These are phyloP conservation scores for Propithecus deckenii DNA, from an alignment of 2,797 vertebrate genomes.

Conservation along the genomic window DNA sequence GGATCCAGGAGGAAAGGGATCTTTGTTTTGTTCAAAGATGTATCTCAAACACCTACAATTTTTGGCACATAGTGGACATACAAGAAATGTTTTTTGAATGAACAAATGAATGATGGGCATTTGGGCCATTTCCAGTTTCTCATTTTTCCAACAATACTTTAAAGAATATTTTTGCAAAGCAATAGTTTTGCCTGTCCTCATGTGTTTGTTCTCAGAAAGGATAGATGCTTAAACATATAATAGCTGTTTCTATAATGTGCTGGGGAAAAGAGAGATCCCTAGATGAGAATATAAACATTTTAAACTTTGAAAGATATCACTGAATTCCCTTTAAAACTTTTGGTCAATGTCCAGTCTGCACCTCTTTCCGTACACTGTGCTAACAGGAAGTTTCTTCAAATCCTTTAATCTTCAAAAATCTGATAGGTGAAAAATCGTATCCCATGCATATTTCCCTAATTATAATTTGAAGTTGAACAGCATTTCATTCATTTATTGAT, in stretches of 20 bases:
- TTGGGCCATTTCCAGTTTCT: slow-evolving; percentile 24
- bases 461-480: neutral
- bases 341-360: neutral
- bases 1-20: neutral
- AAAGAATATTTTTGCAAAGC: slow-evolving; percentile 35
- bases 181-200: slow-evolving; percentile 5
- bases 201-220: slow-evolving; percentile 30
- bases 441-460: neutral
- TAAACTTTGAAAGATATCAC: slow-evolving; percentile 18
- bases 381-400: neutral
- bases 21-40: neutral
- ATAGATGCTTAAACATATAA: neutral
- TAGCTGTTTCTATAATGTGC: neutral
- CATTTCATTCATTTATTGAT: neutral
- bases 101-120: neutral
- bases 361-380: neutral
- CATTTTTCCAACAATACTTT: neutral
- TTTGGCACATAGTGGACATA: neutral
- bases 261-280: neutral
- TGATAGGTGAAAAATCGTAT: neutral
- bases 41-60: neutral
- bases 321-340: neutral
- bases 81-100: neutral
- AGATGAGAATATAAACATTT: neutral
- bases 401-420: neutral